phyloP scores from a whole-genome alignment of 2,113 vertebrate genomes.

The Heterochromis multidens region DNA sequence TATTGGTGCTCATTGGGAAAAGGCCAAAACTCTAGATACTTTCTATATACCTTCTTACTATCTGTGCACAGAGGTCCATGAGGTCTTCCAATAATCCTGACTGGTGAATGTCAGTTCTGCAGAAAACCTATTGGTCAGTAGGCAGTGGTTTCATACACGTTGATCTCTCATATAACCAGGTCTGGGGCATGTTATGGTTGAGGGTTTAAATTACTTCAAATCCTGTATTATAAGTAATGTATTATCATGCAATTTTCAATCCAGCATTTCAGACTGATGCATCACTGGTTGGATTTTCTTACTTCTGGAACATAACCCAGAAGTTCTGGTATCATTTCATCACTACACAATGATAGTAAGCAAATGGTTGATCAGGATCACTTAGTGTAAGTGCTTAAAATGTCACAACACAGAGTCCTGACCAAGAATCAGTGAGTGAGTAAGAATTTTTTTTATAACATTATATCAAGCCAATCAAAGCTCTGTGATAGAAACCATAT shows the following conservation, averaged over 20 bases:
- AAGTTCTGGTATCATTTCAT: background rate
- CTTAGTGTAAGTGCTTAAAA: background rate
- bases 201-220: background rate
- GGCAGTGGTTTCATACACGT: background rate
- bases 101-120: background rate
- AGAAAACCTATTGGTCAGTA: background rate
- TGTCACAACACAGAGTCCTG: background rate
- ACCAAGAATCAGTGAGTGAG: too few relatives aligned
- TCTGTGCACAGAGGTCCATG: background rate
- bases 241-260: background rate
- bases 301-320: background rate
- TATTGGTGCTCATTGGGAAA: background rate
- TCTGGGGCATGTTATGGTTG: background rate
- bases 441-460: too few relatives aligned
- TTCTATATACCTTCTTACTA: background rate
- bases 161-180: background rate
- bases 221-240: background rate
- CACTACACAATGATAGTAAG: background rate
- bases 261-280: background rate
- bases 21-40: background rate
- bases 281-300: too few relatives aligned
- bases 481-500: rapidly evolving
- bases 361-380: background rate
- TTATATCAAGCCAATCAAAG: background rate
- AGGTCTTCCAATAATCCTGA: background rate